phyloP scores from a whole-genome alignment of 2,113 vertebrate genomes.

The Takifugu flavidus region DNA sequence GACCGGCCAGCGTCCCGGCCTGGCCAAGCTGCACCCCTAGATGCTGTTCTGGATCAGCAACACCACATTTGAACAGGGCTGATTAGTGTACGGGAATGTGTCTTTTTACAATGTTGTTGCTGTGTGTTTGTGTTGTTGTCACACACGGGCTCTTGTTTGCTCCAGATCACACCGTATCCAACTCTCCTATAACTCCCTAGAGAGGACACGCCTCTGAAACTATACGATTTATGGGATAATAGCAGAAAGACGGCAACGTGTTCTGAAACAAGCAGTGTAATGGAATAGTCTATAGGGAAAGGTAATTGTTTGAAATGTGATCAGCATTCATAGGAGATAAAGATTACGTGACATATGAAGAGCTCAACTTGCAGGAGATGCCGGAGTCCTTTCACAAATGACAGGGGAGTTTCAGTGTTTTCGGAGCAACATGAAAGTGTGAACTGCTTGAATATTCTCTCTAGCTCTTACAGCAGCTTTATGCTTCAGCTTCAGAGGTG shows the following conservation, averaged over 20 bases:
- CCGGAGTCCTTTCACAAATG: no score
- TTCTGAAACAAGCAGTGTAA: not conserved
- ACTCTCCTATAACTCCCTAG: constrained; percentile 1
- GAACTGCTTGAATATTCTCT: no score
- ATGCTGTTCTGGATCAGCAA: constrained; percentile 24
- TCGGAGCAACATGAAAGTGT: no score
- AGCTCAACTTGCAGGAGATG: not conserved
- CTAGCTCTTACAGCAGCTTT: not conserved
- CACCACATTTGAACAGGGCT: constrained; percentile 11
- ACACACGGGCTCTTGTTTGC: not conserved
- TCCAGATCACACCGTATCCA: not conserved
- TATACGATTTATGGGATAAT: not conserved
- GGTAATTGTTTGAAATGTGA: constrained; percentile 4
- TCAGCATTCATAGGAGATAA: not conserved
- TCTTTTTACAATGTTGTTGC: constrained; percentile 9
- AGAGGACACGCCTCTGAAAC: constrained; percentile 2
- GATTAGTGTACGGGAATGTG: constrained; percentile 11
- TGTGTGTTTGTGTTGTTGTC: not conserved
- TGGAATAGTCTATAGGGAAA: not conserved
- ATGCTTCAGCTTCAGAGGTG: not conserved
- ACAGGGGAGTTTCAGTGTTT: no score
- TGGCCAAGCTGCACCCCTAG: constrained; percentile 23
- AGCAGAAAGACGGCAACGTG: not conserved
- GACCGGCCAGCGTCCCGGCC: not conserved
- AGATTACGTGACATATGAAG: not conserved